Percentiles rank a stretch among this genome's conserved stretches.
These are phyloP conservation scores for Azemiops feae DNA, from an alignment of 2,113 vertebrate genomes.

Conservation along the genomic window DNA sequence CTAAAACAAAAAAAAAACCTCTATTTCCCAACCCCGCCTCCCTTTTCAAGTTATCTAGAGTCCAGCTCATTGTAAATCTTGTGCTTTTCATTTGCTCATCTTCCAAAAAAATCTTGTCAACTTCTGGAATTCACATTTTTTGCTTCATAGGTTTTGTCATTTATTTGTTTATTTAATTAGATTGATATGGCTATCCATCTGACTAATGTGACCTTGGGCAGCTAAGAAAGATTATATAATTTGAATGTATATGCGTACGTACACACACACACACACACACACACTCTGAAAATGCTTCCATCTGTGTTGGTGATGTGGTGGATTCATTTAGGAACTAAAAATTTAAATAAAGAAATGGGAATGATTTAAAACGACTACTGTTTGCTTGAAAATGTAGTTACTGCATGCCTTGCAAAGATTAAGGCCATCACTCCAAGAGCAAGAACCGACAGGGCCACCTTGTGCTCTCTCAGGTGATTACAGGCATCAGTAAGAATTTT, in stretches of 20 bases:
- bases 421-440: not conserved
- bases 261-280: not conserved
- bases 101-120: accelerated
- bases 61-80: not conserved
- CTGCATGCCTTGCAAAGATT: not conserved
- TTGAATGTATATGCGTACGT: not conserved
- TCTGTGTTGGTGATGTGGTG: not conserved
- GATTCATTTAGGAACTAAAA: constrained; percentile 4
- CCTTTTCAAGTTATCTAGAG: not conserved
- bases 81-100: not conserved
- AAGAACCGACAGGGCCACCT: not conserved
- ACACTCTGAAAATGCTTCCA: not conserved
- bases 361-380: not conserved
- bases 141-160: not conserved
- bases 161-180: not conserved
- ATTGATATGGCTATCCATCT: not conserved
- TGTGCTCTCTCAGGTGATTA: not conserved
- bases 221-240: not conserved
- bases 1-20: not conserved
- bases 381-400: accelerated
- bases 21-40: not conserved
- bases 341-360: not conserved
- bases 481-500: not conserved
- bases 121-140: not conserved
- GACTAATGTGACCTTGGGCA: not conserved